Conservation (phyloP, 2,888 invertebrate genomes). For the Opisthograptis luteolata region DNA sequence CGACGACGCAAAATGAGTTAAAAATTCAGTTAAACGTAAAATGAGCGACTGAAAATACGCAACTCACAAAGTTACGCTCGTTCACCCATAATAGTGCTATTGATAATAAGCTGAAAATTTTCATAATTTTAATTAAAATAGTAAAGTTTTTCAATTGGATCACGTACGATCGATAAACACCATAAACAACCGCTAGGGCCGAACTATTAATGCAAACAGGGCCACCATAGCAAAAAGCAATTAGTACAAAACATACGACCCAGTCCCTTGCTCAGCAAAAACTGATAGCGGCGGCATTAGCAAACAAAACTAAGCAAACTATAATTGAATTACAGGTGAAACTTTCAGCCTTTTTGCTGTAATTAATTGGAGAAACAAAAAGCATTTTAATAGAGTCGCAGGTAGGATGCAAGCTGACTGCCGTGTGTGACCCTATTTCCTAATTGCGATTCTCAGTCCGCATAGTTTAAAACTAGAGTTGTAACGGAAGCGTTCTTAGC, state of each 20-base stretch:
- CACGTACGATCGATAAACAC: slow-evolving; percentile 12
- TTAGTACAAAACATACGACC: slow-evolving; percentile 31
- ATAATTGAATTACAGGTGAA: slow-evolving; percentile 60
- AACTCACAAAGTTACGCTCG: no score
- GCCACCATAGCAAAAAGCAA: slow-evolving; percentile 30
- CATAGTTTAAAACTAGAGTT: no score
- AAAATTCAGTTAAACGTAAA: no score
- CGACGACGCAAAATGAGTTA: no score
- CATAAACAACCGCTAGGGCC: slow-evolving; percentile 18
- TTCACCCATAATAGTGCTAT: no score
- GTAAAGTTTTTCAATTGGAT: neutral
- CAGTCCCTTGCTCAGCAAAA: slow-evolving; percentile 36
- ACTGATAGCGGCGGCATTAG: slow-evolving; percentile 24
- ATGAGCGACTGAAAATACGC: no score
- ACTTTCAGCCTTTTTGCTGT: slow-evolving; percentile 42
- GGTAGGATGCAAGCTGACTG: slow-evolving; percentile 39
- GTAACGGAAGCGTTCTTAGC: no score
- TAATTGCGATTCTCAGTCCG: slow-evolving; percentile 19
- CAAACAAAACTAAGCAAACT: slow-evolving; percentile 50
- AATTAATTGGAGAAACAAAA: slow-evolving; percentile 40
- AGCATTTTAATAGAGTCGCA: slow-evolving; percentile 35
- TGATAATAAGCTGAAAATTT: no score
- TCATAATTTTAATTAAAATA: neutral
- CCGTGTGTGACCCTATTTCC: slow-evolving; percentile 20
- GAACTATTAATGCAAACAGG: slow-evolving; percentile 29